Conservation (phyloP, 2,797 vertebrate genomes). For the Aldrovandia affinis region DNA sequence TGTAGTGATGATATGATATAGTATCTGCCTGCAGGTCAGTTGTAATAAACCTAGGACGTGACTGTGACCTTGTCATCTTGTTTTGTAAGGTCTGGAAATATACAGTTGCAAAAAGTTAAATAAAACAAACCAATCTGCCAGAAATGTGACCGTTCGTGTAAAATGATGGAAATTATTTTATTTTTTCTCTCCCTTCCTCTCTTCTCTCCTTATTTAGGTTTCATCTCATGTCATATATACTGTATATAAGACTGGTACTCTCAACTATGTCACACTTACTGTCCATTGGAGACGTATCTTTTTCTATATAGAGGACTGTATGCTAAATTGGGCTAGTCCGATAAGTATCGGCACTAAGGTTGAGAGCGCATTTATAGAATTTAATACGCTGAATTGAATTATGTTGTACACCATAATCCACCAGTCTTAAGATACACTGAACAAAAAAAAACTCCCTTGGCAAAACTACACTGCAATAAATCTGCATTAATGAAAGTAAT, state of each 20-base stretch:
- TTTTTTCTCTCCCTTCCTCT: not conserved
- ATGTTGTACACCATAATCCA: not conserved
- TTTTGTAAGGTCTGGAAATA: slow-evolving; percentile 70
- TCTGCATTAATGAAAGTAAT: not conserved
- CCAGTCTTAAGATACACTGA: not conserved
- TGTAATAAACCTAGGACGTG: slow-evolving; percentile 79
- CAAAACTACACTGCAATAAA: not conserved
- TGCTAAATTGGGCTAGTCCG: not conserved
- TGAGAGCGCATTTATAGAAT: too few species aligned
- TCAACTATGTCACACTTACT: not conserved
- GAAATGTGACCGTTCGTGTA: not conserved
- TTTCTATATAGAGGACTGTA: not conserved
- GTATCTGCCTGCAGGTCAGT: slow-evolving; percentile 81
- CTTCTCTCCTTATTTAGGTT: too few species aligned
- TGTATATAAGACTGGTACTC: not conserved
- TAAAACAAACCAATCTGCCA: slow-evolving; percentile 12
- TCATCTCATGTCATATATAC: too few species aligned
- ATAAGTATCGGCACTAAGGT: not conserved
- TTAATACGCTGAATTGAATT: too few species aligned
- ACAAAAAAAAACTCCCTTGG: not conserved
- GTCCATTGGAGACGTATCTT: not conserved
- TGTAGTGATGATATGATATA: slow-evolving; percentile 78
- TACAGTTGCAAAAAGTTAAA: slow-evolving; percentile 9
- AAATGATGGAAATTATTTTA: not conserved
- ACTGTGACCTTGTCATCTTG: slow-evolving; percentile 70